Evolutionary conservation across 2,888 invertebrate species (phyloP), one percentile per base, ranked within the genome.

Genomic region (Apocheima hispidaria): DNA sequence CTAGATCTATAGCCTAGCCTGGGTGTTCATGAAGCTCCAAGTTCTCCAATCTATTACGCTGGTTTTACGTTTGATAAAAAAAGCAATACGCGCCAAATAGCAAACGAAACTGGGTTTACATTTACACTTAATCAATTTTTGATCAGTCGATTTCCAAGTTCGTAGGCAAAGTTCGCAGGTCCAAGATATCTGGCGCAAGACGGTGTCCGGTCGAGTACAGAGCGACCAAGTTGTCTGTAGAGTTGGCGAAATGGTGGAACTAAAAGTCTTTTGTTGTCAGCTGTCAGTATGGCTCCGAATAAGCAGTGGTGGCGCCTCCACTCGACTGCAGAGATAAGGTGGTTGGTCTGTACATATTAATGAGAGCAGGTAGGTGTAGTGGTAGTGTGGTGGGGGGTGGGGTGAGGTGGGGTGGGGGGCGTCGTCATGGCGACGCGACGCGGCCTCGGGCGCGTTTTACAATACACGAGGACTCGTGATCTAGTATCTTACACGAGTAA

Each of bases 371-470:
- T 84, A 82, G 84, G 74, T 63, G 63, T 62, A 75, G 67, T 51
- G 70, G 65, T 59, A 60, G 63, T 74, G 68, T 51, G 70, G 63
- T 57, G 61, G 58, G 63, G 52, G 54, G 68, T 54, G 50, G 72
- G 71, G 66, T 67, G 69, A 73, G 72, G 71, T n/a, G n/a, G n/a
- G n/a, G n/a, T n/a, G n/a, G 69, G 78, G 66, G 74, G 72, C 66
- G 89, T 90, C 78, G 86, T 79, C 77, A 88, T 87, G 87, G 85
- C 84, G 76, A 90, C 91, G 87, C 78, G 89, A 87, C 90, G 90
- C 88, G 86, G 86, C 88, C 89, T 83, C 87, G 81, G 81, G 86
- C 85, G 79, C 83, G 83, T 81, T 83, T 83, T 83, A 86, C 87
- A 87, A 84, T 83, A 84, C 83, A 82, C 81, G 76, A 77, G 83